Evolutionary conservation across 2,797 vertebrate genomes (phyloP), one percentile per base, ranked within the genome.

Genomic region (Karalla daura): DNA sequence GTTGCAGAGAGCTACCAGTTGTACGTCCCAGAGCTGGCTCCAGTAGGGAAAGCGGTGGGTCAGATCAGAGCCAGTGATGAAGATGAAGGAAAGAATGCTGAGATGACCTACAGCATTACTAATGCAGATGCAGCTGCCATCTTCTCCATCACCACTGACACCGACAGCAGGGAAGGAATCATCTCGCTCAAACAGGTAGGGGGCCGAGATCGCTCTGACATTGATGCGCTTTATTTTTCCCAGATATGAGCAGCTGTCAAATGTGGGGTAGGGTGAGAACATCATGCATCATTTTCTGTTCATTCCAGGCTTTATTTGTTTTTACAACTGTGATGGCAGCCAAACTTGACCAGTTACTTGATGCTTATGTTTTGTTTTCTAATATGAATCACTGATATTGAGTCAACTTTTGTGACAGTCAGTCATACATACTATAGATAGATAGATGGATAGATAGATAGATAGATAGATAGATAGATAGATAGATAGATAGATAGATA

Each of bases 11-110:
- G 95, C 88, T 97, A 97, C 90, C 95, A 96, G 21, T 85, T 98
- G 0, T 98, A 97, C 21, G 96, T 98, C 58, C 95, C 96, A 15
- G 96, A 98, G 83, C 95, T 95, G 3, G 95, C 96, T 58, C 90
- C 95, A 84, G 94, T 97, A 25, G 96, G 95, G 40, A 96, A 96
- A 63, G 93, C 95, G 15, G 96, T 98, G 74, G 96, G 96, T 17
- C 96, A 96, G 89, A 96, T 98, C 81, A 96, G 95, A 86, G 96
- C 96, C 40, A 94, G 88, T 15, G 96, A 98, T 50, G 95, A 96
- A 56, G 96, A 98, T 63, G 94, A 94, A 5, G 95, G 95, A 5
- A 83, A 93, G 41, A 98, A 97, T 14, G 95, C 96, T 23, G 96
- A 97, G 41, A 96, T 97, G 93, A 94, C 91, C 20, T 98, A 97